phyloP scores from a whole-genome alignment of 2,888 invertebrate genomes.

The Napeogenes sylphis region DNA sequence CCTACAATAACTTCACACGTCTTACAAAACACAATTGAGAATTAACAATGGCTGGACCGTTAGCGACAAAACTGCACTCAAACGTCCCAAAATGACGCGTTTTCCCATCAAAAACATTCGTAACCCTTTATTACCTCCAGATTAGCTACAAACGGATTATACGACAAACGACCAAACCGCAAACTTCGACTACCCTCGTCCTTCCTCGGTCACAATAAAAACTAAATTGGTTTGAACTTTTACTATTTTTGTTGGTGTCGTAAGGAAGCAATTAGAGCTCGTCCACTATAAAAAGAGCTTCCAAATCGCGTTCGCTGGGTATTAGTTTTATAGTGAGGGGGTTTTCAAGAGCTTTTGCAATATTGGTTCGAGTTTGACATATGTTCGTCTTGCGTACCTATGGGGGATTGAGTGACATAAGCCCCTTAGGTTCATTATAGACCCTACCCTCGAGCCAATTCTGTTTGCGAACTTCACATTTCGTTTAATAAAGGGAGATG shows the following conservation, averaged over 20 bases:
- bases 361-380: constrained; percentile 58
- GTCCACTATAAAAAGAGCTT: constrained; percentile 47
- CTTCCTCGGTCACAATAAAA: constrained; percentile 34
- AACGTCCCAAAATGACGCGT: constrained; percentile 31
- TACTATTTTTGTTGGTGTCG: constrained; percentile 38
- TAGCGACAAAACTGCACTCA: constrained; percentile 6
- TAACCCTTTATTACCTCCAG: constrained; percentile 47
- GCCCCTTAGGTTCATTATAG: constrained; percentile 72
- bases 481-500: constrained; percentile 48
- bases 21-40: constrained; percentile 2
- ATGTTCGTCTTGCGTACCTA: constrained; percentile 57
- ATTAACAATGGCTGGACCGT: not conserved
- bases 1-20: not conserved
- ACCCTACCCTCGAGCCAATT: constrained; percentile 53
- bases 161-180: constrained; percentile 39
- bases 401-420: constrained; percentile 69
- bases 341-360: constrained; percentile 33
- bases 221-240: constrained; percentile 37
- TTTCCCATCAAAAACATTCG: constrained; percentile 38
- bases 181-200: constrained; percentile 15
- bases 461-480: constrained; percentile 63
- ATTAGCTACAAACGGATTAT: constrained; percentile 52
- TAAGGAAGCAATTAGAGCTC: constrained; percentile 62
- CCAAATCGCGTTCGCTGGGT: constrained; percentile 26
- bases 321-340: constrained; percentile 24